Conservation (phyloP, 2,888 invertebrate species). For the Heliconius sara region DNA sequence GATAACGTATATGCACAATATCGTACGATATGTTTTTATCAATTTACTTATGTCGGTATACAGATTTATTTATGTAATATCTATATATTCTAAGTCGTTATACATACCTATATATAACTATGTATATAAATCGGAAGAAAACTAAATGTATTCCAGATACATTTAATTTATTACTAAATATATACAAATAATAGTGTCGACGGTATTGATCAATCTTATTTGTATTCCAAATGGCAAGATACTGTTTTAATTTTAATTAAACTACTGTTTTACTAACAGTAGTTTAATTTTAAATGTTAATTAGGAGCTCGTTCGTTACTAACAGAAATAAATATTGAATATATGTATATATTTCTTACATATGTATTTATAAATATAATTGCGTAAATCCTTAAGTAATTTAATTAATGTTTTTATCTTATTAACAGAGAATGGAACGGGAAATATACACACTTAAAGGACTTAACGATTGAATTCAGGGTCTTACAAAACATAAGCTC, state of each 20-base stretch:
- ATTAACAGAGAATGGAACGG: not conserved
- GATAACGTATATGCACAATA: conserved; percentile 17
- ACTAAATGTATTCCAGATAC: no score
- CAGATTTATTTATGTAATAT: conserved; percentile 12
- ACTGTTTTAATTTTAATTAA: no score
- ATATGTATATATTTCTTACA: no score
- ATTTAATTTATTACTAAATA: not conserved
- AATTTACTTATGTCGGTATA: conserved; percentile 4
- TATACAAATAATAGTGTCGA: not conserved
- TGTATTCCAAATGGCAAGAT: no score
- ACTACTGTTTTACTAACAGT: no score
- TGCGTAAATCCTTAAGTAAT: not conserved
- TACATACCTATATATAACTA: no score
- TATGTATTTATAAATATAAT: no score
- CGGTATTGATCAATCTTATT: not conserved
- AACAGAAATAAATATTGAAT: no score
- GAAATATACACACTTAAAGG: not conserved
- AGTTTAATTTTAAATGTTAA: no score
- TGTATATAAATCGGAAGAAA: no score
- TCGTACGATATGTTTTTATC: conserved; percentile 29
- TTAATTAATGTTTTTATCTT: not conserved
- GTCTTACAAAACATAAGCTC: not conserved
- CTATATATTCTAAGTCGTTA: not conserved
- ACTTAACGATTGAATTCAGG: not conserved
- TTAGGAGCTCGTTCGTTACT: no score